Evolutionary conservation across 2,888 invertebrate species (phyloP), one percentile per base, ranked within the genome.

Genomic region (Blera fallax): DNA sequence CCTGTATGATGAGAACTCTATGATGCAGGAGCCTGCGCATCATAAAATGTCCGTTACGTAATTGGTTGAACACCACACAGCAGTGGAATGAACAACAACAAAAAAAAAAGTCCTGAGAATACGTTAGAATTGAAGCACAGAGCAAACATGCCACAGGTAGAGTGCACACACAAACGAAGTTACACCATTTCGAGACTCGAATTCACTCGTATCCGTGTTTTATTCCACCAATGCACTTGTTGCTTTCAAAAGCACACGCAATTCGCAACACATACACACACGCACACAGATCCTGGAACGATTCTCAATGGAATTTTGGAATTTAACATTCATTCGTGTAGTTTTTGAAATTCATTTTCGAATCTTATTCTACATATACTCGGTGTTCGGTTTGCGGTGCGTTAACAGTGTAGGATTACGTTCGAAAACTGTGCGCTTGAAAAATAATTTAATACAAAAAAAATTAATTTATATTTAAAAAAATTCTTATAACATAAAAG

Each of bases 1-100:
- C 74, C 45, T 78, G 34, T 64, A 58, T 34, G 52, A 62, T 70
- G 62, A 16, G 43, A 21, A 40, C 8, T 43, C 24, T 70, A 52
- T 56, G 58, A 54, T 54, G 64, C 58, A 81, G 45, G 88, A 89
- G 88, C 88, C 67, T 89, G 89, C 89, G 89, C 88, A 87, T 54
- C 79, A 67, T 14, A 67, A 58, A 18, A 29, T 60, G 73, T 43
- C 78, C 73, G 87, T 88, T 88, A 87, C 84, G 88, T 88, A 88
- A 88, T 87, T 85, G 80, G 58, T 76, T 65, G 76, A 82, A 43
- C 34, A 72, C 70, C 48, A 80, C 29, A 76, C 43, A 54, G 56
- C 24, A 54, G n/a, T n/a, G n/a, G n/a, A n/a, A n/a, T n/a, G n/a
- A n/a, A n/a, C n/a, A n/a, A n/a, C n/a, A 32, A 65, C 29, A 8